Conservation (phyloP, 2,113 vertebrate species). For the Athene cunicularia region DNA sequence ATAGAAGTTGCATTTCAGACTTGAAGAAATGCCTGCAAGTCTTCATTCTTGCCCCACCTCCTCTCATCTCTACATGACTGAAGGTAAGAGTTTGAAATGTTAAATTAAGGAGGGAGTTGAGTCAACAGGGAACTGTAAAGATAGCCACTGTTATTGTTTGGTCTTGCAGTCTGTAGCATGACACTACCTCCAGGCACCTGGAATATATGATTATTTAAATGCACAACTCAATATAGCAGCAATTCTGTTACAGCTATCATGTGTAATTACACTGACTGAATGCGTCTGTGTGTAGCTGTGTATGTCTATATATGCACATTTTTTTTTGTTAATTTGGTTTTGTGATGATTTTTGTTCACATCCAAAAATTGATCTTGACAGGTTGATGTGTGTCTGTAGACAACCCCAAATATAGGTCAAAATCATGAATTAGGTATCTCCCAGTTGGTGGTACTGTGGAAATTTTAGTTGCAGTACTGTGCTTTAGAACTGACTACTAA, state of each 20-base stretch:
- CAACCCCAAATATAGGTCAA: background rate
- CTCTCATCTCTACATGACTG: background rate
- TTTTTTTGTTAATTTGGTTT: background rate
- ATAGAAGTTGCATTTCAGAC: background rate
- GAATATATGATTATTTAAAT: background rate
- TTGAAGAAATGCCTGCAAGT: background rate
- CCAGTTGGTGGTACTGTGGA: background rate
- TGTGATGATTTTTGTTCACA: background rate
- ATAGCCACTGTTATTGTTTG: rapidly evolving
- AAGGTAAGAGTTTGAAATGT: background rate
- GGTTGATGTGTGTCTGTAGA: background rate
- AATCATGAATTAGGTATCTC: background rate
- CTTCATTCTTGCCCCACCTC: background rate
- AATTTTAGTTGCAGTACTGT: background rate
- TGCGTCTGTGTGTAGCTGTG: background rate
- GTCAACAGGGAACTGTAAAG: background rate
- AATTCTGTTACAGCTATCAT: background rate
- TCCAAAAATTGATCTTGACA: background rate
- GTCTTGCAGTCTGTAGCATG: rapidly evolving
- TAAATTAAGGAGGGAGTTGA: background rate
- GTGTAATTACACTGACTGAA: background rate
- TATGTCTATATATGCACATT: rapidly evolving
- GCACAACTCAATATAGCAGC: rapidly evolving
- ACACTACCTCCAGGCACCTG: background rate
- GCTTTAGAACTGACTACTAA: background rate